Evolutionary conservation across 2,113 vertebrate species (phyloP).

Genomic region (Sylvietta virens): DNA sequence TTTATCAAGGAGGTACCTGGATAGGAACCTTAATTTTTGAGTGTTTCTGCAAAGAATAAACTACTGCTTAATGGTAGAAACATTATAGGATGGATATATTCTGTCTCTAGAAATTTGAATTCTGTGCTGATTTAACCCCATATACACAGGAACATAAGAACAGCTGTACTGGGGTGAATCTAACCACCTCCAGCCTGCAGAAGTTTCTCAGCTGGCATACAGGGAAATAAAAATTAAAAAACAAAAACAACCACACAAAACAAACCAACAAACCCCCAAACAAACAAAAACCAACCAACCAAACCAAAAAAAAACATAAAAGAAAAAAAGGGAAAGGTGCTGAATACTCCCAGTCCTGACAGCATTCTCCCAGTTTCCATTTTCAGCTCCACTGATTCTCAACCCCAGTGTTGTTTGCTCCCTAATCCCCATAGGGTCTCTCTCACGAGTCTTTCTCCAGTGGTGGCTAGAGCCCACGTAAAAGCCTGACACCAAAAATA

Average conservation of each 20-base stretch:
- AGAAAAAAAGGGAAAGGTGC: accelerated
- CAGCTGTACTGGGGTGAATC: background rate
- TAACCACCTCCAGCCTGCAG: background rate
- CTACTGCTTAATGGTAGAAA: constrained; percentile 7
- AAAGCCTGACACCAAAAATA: background rate
- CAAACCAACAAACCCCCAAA: background rate
- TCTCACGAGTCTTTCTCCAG: background rate
- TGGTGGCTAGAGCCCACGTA: background rate
- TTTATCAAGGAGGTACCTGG: constrained; percentile 63
- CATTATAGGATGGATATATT: background rate
- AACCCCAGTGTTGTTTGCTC: background rate
- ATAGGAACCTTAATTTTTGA: constrained; percentile 28
- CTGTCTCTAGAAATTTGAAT: background rate
- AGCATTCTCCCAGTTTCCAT: background rate
- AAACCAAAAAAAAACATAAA: background rate
- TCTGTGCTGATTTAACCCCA: background rate
- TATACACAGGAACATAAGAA: background rate
- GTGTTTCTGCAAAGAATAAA: constrained; percentile 54
- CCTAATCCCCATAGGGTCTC: background rate
- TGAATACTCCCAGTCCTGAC: background rate
- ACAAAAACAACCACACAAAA: background rate
- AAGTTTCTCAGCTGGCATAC: background rate
- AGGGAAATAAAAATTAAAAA: background rate
- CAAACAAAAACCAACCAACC: background rate
- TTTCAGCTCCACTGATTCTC: background rate